phyloP scores from a whole-genome alignment of 2,797 vertebrate genomes.

The Artibeus jamaicensis region DNA sequence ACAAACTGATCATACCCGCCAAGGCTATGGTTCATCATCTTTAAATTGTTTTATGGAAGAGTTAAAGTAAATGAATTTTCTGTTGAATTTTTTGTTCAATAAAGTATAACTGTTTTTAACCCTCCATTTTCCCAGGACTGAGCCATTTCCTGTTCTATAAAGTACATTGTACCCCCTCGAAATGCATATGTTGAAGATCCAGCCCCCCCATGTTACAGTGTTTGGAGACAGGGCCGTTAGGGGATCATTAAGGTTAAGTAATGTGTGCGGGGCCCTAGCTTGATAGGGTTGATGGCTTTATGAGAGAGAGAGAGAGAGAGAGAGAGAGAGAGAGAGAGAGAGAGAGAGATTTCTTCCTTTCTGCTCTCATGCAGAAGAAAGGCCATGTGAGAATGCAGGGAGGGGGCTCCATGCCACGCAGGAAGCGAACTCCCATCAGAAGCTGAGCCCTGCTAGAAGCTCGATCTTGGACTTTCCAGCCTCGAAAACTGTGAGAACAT shows the following conservation, averaged over 20 bases:
- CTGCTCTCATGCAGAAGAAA: neutral
- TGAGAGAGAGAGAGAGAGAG: neutral
- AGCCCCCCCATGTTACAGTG: neutral
- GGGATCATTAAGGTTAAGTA: neutral
- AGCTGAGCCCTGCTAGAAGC: neutral
- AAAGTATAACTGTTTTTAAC: neutral
- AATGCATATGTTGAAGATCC: neutral
- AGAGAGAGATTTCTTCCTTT: neutral
- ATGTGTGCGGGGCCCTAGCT: neutral
- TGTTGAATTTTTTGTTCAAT: neutral
- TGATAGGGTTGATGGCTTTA: neutral
- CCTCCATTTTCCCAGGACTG: neutral
- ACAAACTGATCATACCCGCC: neutral
- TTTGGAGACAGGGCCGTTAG: neutral
- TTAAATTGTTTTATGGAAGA: neutral
- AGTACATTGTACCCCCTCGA: neutral
- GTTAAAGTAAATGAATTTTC: neutral
- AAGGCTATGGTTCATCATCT: neutral
- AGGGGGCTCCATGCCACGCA: neutral
- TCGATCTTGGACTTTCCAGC: neutral
- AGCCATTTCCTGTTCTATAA: neutral
- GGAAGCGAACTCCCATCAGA: neutral
- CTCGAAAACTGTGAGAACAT: neutral
- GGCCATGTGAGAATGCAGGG: neutral
- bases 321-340: neutral